phyloP scores from a whole-genome alignment of 2,888 invertebrate species.

The Gryllus longicercus region DNA sequence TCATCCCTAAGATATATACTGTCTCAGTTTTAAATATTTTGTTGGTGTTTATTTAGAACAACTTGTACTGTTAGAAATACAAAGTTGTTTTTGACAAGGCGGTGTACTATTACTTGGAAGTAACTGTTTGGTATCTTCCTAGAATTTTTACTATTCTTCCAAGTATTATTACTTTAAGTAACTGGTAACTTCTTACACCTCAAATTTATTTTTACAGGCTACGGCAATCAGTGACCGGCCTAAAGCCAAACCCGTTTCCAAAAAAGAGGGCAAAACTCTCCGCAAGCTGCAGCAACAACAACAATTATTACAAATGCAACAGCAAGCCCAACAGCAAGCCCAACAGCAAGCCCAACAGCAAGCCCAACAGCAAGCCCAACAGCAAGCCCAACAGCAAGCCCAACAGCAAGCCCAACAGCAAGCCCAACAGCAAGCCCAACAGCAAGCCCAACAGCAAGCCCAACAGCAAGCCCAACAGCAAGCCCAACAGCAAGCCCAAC shows the following conservation, averaged over 20 bases:
- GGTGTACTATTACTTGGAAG: no score
- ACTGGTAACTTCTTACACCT: not conserved
- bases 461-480: no score
- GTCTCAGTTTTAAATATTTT: no score
- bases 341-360: slow-evolving; percentile 43
- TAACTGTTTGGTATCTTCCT: not conserved
- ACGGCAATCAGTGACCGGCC: slow-evolving; percentile 80
- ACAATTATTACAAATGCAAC: slow-evolving; percentile 42
- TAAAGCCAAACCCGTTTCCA: slow-evolving; percentile 75
- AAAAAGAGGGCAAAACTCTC: slow-evolving; percentile 73
- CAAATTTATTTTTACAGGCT: slow-evolving; percentile 49
- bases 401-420: slow-evolving; percentile 68
- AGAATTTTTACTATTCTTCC: not conserved
- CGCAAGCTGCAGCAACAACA: slow-evolving; percentile 51
- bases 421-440: slow-evolving; percentile 47
- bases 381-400: slow-evolving; percentile 52
- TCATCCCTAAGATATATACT: not conserved
- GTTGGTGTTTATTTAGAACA: no score
- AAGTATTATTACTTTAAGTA: slow-evolving; percentile 11
- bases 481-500: slow-evolving; percentile 70
- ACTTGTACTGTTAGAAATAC: no score
- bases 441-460: slow-evolving; percentile 42
- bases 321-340: slow-evolving; percentile 48
- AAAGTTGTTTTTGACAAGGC: no score
- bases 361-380: slow-evolving; percentile 42